Percentiles rank a stretch among this genome's conserved stretches.
Evolutionary conservation across 2,113 vertebrate species (phyloP).

Genomic region (Bucco capensis): DNA sequence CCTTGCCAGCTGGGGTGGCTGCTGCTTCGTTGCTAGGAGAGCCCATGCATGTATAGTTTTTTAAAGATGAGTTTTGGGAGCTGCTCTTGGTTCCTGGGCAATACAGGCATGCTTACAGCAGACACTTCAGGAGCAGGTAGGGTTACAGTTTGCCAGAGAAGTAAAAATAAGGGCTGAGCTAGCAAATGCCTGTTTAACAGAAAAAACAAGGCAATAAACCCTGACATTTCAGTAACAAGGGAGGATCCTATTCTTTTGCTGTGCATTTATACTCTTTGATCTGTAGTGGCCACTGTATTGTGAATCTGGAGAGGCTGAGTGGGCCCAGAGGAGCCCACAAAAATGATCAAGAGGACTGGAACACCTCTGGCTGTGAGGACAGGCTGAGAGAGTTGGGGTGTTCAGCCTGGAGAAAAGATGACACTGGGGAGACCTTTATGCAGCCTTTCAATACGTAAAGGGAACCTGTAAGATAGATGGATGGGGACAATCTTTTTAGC

Average conservation of each 20-base stretch:
- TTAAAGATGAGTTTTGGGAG: neutral
- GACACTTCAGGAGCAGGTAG: neutral
- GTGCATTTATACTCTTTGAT: neutral
- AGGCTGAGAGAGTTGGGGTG: neutral
- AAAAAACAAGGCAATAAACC: neutral
- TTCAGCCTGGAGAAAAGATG: neutral
- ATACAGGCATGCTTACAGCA: rapidly evolving
- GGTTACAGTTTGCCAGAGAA: neutral
- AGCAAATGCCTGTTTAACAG: neutral
- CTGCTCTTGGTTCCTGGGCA: neutral
- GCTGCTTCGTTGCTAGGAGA: neutral
- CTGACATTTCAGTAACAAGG: neutral
- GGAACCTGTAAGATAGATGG: neutral
- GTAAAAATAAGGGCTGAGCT: neutral
- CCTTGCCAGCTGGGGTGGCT: rapidly evolving
- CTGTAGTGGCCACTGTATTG: neutral
- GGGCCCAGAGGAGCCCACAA: neutral
- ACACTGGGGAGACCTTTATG: neutral
- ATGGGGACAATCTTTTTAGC: neutral
- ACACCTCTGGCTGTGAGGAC: neutral
- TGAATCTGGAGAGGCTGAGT: neutral
- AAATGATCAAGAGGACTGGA: neutral
- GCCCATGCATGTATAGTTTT: neutral
- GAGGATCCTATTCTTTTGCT: neutral
- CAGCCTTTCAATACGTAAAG: neutral